Evolutionary conservation across 2,797 vertebrate species (phyloP), one percentile per base, ranked within the genome.

Genomic region (Helostoma temminkii): DNA sequence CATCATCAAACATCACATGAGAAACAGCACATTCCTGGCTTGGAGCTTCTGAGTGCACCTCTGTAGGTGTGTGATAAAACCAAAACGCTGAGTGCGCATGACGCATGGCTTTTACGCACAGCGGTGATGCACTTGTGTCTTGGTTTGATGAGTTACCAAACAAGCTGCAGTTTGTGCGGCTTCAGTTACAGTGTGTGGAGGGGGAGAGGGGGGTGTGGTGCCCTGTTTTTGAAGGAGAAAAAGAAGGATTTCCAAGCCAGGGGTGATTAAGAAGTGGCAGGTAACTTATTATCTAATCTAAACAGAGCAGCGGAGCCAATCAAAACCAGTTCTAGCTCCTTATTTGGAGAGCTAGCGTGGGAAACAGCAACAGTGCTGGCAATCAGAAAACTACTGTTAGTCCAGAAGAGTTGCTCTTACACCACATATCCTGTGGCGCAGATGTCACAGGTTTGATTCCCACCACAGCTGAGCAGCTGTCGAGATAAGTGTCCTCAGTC

Each of bases 231-330:
- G 50, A 41, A 24, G 22, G 25, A 1, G 19, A 9, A 16, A 11
- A 45, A 21, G 15, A 56, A 26, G 50, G 25, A 39, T 57, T 53
- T 60, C 48, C 36, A 21, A 55, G 28, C 24, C 18, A 25, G 56
- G 54, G 74, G 50, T 78, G 73, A 81, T 82, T 72, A 76, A 81
- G 60, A 74, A 78, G 62, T 66, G 59, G 74, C 81, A 85, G 80
- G 83, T 85, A 83, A 83, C 65, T 79, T 34, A 85, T 87, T 86
- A 76, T 86, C 80, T 86, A 48, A 86, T 74, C 78, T 47, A 76
- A 85, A 76, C 70, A 66, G 26, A 68, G 53, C 61, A 16, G 43
- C 9, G 2, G 3, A 75, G 79, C 81, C 84, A 80, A 88, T 69
- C 75, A 66, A 25, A 74, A 54, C 28, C 34, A 3, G 64, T 58